These are phyloP conservation scores for Psammodynastes pulverulentus DNA, from an alignment of 2,113 vertebrate genomes.

Conservation along the genomic window DNA sequence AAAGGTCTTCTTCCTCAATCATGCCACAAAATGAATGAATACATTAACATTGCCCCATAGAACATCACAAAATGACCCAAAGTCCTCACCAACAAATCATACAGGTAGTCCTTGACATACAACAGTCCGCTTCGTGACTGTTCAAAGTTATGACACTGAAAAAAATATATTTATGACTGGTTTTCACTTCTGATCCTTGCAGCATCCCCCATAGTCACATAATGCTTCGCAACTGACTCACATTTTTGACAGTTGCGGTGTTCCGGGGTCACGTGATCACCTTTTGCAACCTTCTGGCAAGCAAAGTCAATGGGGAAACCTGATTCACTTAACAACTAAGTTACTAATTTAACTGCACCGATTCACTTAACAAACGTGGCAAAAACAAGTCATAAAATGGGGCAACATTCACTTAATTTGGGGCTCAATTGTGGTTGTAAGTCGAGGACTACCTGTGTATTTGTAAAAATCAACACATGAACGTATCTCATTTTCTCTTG, in stretches of 20 bases:
- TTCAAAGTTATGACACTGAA: background rate
- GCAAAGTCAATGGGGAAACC: too few species aligned
- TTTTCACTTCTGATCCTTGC: background rate
- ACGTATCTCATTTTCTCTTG: background rate
- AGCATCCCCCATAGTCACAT: background rate
- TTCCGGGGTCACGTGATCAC: background rate
- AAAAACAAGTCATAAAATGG: too few species aligned
- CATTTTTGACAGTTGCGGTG: background rate
- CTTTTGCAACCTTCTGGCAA: background rate
- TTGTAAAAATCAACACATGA: background rate
- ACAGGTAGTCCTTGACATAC: background rate
- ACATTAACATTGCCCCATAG: background rate
- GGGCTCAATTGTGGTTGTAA: background rate
- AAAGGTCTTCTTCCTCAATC: background rate
- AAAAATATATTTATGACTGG: too few species aligned
- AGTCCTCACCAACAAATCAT: background rate
- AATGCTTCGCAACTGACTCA: background rate
- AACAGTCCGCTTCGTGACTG: background rate
- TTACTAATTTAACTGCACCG: too few species aligned
- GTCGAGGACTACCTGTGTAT: background rate
- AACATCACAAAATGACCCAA: background rate
- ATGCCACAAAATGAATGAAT: background rate
- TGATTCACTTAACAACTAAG: background rate
- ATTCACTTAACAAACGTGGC: too few species aligned
- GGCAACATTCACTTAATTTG: background rate